A percentile compares a stretch with the other conserved stretches of the same genome.
phyloP scores from a whole-genome alignment of 2,113 vertebrate genomes.

The Erythrocebus patas region DNA sequence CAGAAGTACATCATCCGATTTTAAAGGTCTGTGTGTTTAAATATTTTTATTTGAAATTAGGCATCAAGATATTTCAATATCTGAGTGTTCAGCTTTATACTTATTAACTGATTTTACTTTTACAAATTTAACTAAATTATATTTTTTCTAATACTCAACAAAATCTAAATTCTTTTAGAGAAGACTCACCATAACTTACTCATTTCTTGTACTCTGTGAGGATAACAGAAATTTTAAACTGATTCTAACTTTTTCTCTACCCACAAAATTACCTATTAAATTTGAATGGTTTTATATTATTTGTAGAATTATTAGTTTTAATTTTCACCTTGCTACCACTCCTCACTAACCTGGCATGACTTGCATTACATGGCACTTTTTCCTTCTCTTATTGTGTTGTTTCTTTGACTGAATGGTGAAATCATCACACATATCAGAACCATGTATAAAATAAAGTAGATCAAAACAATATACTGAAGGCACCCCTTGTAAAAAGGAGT shows the following conservation, averaged over 20 bases:
- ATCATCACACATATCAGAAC: neutral
- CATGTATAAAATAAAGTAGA: neutral
- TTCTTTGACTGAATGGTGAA: neutral
- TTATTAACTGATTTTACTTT: neutral
- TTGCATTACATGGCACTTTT: neutral
- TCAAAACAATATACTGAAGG: neutral
- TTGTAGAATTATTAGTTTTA: neutral
- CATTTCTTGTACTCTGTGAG: neutral
- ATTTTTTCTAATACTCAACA: neutral
- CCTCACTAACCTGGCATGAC: neutral
- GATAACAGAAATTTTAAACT: neutral
- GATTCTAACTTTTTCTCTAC: neutral
- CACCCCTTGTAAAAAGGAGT: neutral
- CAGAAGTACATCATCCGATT: neutral
- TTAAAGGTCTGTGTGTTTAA: neutral
- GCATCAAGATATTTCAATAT: neutral
- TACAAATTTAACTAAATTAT: neutral
- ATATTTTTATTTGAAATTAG: neutral
- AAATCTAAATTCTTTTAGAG: neutral
- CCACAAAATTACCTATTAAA: neutral
- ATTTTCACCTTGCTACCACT: neutral
- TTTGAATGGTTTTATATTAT: neutral
- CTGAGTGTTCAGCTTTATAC: neutral
- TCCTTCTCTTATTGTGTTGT: neutral
- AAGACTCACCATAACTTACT: neutral